Evolutionary conservation across 2,113 vertebrate genomes (phyloP), one percentile per base, ranked within the genome.

Genomic region (Zosterops borbonicus): DNA sequence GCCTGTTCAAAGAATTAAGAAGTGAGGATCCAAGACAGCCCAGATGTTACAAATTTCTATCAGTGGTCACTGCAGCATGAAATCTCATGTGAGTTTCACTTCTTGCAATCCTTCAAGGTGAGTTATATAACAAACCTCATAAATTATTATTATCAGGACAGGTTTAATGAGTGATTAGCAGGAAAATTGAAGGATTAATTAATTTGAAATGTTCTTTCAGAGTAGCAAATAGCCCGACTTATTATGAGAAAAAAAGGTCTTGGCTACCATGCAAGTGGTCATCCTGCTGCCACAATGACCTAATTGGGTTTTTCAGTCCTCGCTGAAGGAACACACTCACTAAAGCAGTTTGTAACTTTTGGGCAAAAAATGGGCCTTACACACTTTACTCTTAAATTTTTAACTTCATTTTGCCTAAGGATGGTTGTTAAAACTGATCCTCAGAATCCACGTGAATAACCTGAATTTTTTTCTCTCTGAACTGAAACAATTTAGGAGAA

Each of bases 61-160:
- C 99, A 99, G 97, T 99, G 98, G 98, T 98, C 98, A 64, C 95
- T 99, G 87, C 98, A 99, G 97, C 99, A 99, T 55, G 98, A 99
- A 98, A 99, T 99, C 93, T 99, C 99, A 44, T 98, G 98, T 95
- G 99, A 99, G 97, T 95, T 99, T 99, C 86, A 98, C 99, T 97
- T 99, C 98, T 41, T 99, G 98, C 98, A 99, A 99, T 94, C 98
- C 98, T 84, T 99, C 99, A 94, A 99, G 99, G 99, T 99, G 78
- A 96, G 95, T 84, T 96, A 69, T n/a, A 86, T 79, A 58, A 85
- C 85, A 90, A 92, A 95, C 20, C 59, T 92, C 87, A 85, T 95
- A 85, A 92, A 96, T 95, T 94, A 67, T 85, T 95, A 92, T 95
- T 91, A 95, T 94, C 78, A 76, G 50, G 69, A 85, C 89, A 84